Percentiles rank a stretch among this genome's conserved stretches.
Conservation (phyloP, 1,140 invertebrate genomes). For the Papilio aristodemus region DNA sequence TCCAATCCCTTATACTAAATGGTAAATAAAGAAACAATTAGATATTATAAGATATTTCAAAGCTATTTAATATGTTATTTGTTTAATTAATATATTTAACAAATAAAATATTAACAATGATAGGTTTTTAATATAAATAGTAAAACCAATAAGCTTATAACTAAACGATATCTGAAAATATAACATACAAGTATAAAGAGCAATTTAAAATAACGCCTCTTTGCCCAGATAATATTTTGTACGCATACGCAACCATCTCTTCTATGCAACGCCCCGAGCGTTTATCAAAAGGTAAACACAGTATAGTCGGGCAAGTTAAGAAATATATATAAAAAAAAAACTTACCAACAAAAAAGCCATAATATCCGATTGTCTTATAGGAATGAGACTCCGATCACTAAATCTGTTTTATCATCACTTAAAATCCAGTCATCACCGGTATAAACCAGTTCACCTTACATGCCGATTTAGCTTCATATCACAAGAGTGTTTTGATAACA, state of each 20-base stretch:
- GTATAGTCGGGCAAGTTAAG: not conserved
- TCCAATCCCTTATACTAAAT: no score
- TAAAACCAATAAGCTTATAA: not conserved
- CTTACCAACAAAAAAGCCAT: conserved; percentile 65
- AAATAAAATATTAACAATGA: no score
- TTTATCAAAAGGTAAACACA: conserved; percentile 22
- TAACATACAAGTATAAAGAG: not conserved
- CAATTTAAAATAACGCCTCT: not conserved
- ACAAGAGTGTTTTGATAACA: conserved; percentile 43
- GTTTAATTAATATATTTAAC: no score
- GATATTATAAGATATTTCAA: no score
- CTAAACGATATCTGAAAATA: not conserved
- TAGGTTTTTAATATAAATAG: not conserved
- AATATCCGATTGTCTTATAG: conserved; percentile 53
- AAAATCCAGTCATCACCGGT: conserved; percentile 45
- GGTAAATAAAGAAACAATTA: no score
- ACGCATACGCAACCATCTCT: not conserved
- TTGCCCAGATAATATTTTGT: not conserved
- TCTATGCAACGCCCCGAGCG: not conserved
- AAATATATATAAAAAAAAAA: conserved; percentile 28
- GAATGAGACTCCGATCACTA: conserved; percentile 53
- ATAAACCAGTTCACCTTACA: conserved; percentile 46
- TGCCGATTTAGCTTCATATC: conserved; percentile 52
- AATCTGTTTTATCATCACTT: conserved; percentile 68
- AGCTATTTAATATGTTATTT: no score